phyloP scores from a whole-genome alignment of 1,140 invertebrate species.

The Lutraria rhynchaena region DNA sequence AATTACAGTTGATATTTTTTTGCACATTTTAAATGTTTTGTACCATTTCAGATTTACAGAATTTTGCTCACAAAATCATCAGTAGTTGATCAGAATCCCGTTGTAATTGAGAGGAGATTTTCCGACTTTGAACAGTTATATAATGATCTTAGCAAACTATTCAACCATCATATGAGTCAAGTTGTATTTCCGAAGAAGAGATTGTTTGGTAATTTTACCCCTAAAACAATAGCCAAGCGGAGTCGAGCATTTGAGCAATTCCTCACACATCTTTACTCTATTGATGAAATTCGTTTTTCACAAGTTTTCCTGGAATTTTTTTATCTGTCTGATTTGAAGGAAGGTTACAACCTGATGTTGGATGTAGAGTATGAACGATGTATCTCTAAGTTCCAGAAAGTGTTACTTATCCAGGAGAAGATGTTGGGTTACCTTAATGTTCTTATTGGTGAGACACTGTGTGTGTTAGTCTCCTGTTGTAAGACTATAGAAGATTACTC shows the following conservation, averaged over 20 bases:
- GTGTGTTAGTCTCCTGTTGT: constrained; percentile 87
- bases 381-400: constrained; percentile 87
- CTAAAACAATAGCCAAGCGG: constrained; percentile 87
- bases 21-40: no score
- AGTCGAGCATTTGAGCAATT: constrained; percentile 88
- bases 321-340: constrained; percentile 86
- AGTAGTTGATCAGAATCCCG: constrained; percentile 82
- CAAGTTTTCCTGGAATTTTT: constrained; percentile 87
- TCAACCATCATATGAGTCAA: constrained; percentile 84
- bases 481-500: constrained; percentile 84
- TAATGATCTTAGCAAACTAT: constrained; percentile 85
- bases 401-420: constrained; percentile 89
- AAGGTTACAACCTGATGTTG: constrained; percentile 85
- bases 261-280: constrained; percentile 85
- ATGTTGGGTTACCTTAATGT: constrained; percentile 88
- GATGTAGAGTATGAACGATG: constrained; percentile 86
- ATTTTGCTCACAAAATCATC: constrained; percentile 77
- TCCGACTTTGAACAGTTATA: constrained; percentile 89
- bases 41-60: constrained; percentile 77
- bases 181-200: constrained; percentile 89
- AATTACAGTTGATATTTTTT: no score
- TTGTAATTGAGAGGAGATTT: constrained; percentile 88
- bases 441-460: constrained; percentile 87
- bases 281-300: constrained; percentile 85
- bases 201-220: constrained; percentile 89